Conservation (phyloP, 2,113 vertebrate species). For the Chaenocephalus aceratus region DNA sequence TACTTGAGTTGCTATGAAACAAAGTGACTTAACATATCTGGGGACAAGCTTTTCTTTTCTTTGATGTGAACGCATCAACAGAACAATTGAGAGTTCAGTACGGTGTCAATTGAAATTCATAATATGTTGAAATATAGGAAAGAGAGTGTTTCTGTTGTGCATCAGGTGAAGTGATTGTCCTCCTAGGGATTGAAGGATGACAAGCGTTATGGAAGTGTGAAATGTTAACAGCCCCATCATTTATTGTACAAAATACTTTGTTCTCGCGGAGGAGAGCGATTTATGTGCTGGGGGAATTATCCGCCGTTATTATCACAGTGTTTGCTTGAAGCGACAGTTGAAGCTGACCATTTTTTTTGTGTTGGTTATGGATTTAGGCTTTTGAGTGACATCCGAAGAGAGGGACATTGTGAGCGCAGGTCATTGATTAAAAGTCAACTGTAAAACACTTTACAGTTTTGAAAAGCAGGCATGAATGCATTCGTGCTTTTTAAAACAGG, state of each 20-base stretch:
- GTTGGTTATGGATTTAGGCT: neutral
- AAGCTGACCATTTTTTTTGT: neutral
- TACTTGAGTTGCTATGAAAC: neutral
- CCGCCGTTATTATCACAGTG: conserved; percentile 8
- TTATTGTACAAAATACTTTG: conserved; percentile 3
- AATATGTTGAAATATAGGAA: conserved; percentile 7
- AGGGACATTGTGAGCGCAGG: neutral
- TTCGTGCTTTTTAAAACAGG: neutral
- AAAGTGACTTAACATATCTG: neutral
- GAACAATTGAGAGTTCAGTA: neutral
- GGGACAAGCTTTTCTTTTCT: neutral
- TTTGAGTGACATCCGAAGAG: neutral
- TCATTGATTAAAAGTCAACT: conserved; percentile 10
- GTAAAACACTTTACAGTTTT: neutral
- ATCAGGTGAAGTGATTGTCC: conserved; percentile 37
- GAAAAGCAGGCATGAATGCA: neutral
- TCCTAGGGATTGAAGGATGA: conserved; percentile 7
- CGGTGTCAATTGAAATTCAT: neutral
- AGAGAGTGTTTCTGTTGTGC: neutral
- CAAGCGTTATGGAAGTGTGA: conserved; percentile 10
- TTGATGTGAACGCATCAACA: neutral
- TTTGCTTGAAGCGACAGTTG: neutral
- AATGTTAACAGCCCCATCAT: conserved; percentile 30
- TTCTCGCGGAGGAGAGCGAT: conserved; percentile 18
- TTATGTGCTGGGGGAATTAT: conserved; percentile 9